A percentile compares a stretch with the other conserved stretches of the same genome.
phyloP scores from a whole-genome alignment of 2,888 invertebrate species.

The Barypeithes pellucidus region DNA sequence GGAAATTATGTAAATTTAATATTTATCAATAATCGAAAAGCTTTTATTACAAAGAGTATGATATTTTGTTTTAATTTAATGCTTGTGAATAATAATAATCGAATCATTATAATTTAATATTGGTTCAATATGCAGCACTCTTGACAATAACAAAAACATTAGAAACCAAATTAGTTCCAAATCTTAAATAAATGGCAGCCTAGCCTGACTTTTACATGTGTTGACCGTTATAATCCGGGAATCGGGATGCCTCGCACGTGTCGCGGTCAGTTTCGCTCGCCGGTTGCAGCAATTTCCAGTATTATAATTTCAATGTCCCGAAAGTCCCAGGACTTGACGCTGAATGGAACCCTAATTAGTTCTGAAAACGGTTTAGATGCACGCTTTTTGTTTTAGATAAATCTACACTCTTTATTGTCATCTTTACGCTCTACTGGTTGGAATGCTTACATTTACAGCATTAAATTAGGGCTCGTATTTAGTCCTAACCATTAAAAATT shows the following conservation, averaged over 20 bases:
- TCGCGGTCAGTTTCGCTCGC: conserved; percentile 44
- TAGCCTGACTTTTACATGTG: conserved; percentile 28
- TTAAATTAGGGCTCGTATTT: too few relatives aligned
- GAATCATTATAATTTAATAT: too few relatives aligned
- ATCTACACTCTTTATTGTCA: background rate
- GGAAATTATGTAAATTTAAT: too few relatives aligned
- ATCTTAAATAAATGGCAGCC: conserved; percentile 24
- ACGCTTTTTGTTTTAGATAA: conserved; percentile 7
- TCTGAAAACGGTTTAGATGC: conserved; percentile 27
- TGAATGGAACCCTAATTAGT: conserved; percentile 44
- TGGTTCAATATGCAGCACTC: background rate
- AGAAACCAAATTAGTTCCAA: conserved; percentile 22
- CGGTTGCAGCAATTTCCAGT: conserved; percentile 31
- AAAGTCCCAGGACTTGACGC: conserved; percentile 31
- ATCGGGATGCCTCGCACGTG: conserved; percentile 46
- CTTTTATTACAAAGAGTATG: too few relatives aligned
- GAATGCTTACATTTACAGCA: too few relatives aligned
- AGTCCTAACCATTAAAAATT: too few relatives aligned
- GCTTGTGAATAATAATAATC: too few relatives aligned
- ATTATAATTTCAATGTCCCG: conserved; percentile 33
- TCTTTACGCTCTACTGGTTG: background rate
- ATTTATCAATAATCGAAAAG: too few relatives aligned
- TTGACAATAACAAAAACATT: conserved; percentile 12
- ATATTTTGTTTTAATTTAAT: too few relatives aligned
- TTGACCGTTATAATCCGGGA: conserved; percentile 40